Conservation (phyloP, 2,113 vertebrate species). For the Oncorhynchus nerka region DNA sequence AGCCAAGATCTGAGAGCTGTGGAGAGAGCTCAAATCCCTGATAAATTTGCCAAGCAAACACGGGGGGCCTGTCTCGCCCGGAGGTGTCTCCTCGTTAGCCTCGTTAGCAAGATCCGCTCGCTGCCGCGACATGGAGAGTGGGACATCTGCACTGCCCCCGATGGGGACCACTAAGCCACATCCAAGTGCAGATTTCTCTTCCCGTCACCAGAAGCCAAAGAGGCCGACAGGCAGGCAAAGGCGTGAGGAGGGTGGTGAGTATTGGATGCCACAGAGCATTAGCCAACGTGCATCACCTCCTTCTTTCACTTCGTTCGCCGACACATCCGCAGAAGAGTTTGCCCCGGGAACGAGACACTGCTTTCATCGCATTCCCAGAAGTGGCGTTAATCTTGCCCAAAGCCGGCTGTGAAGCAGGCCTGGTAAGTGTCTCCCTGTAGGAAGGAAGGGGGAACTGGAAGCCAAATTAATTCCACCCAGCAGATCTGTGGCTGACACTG, state of each 20-base stretch:
- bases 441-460: conserved; percentile 35
- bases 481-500: conserved; percentile 43
- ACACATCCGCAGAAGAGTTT: conserved; percentile 31
- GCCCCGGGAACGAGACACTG: conserved; percentile 31
- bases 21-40: conserved; percentile 32
- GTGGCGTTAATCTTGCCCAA: conserved; percentile 53
- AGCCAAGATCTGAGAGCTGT: neutral
- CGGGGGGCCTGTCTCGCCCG: conserved; percentile 37
- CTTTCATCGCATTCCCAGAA: conserved; percentile 58
- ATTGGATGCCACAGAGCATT: conserved; percentile 35
- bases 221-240: conserved; percentile 25
- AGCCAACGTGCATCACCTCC: conserved; percentile 16
- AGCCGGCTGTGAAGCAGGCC: conserved; percentile 37
- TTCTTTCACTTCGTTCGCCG: conserved; percentile 28
- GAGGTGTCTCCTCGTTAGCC: conserved; percentile 46
- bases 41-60: conserved; percentile 53
- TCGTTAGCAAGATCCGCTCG: conserved; percentile 42
- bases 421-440: conserved; percentile 54
- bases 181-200: conserved; percentile 30
- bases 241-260: neutral
- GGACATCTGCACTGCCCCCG: conserved; percentile 50
- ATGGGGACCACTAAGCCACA: conserved; percentile 24
- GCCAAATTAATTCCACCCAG: conserved; percentile 48
- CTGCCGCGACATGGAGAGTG: conserved; percentile 26
- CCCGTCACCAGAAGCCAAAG: conserved; percentile 22